A percentile compares a stretch with the other conserved stretches of the same genome.
These are phyloP conservation scores for Alexandromys fortis DNA, from an alignment of 2,113 vertebrate genomes.

Conservation along the genomic window DNA sequence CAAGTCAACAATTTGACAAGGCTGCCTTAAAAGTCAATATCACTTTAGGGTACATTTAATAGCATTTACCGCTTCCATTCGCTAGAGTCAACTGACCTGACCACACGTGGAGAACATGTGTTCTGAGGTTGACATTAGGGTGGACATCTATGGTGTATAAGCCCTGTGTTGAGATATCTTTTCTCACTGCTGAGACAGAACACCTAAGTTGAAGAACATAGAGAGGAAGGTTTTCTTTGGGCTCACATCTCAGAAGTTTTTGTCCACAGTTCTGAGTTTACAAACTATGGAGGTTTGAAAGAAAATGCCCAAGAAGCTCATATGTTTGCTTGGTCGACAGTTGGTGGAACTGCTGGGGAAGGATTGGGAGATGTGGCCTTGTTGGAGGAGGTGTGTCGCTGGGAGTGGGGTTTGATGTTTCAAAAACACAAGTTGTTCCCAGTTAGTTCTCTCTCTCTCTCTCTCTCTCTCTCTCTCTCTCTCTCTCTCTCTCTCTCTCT, in stretches of 20 bases:
- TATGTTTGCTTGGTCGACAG: not conserved
- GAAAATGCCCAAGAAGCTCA: not conserved
- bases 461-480: not conserved
- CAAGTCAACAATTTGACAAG: conserved; percentile 29
- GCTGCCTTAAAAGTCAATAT: not conserved
- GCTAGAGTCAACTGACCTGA: not conserved
- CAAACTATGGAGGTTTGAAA: not conserved
- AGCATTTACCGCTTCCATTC: not conserved
- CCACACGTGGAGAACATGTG: not conserved
- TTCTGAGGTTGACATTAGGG: not conserved
- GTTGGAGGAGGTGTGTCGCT: not conserved
- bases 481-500: no score
- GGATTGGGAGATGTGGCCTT: not conserved
- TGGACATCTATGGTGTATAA: not conserved
- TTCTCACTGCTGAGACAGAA: not conserved
- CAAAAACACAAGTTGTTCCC: not conserved
- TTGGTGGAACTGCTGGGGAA: not conserved
- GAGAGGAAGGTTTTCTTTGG: not conserved
- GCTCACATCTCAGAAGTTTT: not conserved
- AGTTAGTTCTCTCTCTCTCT: not conserved
- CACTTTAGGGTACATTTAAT: not conserved
- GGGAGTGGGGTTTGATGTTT: not conserved
- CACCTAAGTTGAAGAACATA: not conserved
- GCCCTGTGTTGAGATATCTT: not conserved
- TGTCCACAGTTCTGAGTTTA: not conserved